Evolutionary conservation across 2,797 vertebrate species (phyloP).

Genomic region (Lophius americanus): DNA sequence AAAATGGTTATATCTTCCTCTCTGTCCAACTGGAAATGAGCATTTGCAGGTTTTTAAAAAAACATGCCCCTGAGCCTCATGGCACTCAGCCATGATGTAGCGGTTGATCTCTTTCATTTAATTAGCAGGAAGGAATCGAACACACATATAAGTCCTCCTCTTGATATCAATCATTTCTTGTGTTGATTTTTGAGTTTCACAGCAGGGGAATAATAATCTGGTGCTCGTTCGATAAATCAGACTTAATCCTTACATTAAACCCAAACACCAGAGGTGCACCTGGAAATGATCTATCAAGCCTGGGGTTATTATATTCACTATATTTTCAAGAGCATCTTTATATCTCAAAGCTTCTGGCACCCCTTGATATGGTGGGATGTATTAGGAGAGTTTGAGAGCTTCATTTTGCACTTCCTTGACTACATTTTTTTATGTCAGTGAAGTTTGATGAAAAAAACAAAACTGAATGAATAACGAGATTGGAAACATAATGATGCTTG

Average conservation of each 20-base stretch:
- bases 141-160: conserved; percentile 34
- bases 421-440: conserved; percentile 44
- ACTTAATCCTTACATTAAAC: conserved; percentile 16
- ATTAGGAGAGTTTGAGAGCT: background rate
- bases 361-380: background rate
- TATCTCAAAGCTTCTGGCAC: background rate
- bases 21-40: conserved; percentile 16
- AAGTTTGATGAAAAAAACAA: conserved; percentile 35
- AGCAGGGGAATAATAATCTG: conserved; percentile 44
- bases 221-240: conserved; percentile 39
- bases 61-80: conserved; percentile 25
- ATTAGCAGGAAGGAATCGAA: conserved; percentile 21
- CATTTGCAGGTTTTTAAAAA: conserved; percentile 34
- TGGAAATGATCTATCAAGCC: conserved; percentile 51
- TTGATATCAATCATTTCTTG: conserved; percentile 34
- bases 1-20: conserved; percentile 17
- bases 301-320: conserved; percentile 6
- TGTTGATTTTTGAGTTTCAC: conserved; percentile 32
- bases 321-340: conserved; percentile 6
- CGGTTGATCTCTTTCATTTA: conserved; percentile 28
- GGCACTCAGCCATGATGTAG: background rate
- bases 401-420: conserved; percentile 22
- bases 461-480: conserved; percentile 24
- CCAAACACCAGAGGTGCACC: conserved; percentile 34
- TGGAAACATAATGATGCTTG: conserved; percentile 37